Conservation (phyloP, 2,888 invertebrate genomes). For the Drosophila macrospina region DNA sequence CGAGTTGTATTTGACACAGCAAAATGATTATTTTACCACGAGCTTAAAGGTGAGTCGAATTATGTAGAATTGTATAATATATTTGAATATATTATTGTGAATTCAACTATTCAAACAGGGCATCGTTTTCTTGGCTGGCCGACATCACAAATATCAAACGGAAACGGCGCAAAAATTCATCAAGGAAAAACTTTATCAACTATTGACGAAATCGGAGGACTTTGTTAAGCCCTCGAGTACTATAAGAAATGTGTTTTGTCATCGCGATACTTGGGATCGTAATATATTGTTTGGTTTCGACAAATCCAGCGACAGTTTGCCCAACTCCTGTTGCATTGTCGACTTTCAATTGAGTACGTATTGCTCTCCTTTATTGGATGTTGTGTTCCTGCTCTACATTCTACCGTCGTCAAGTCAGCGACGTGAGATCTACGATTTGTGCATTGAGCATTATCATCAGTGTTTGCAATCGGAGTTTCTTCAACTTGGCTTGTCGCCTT, state of each 20-base stretch:
- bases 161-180: slow-evolving; percentile 65
- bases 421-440: slow-evolving; percentile 75
- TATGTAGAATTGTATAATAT: too few species aligned
- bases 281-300: slow-evolving; percentile 83
- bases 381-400: slow-evolving; percentile 86
- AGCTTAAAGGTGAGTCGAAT: slow-evolving; percentile 69
- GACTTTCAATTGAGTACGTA: slow-evolving; percentile 88
- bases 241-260: slow-evolving; percentile 85
- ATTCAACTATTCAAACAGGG: slow-evolving; percentile 60
- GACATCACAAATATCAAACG: slow-evolving; percentile 75
- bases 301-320: slow-evolving; percentile 69
- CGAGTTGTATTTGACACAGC: slow-evolving; percentile 63
- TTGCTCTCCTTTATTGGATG: slow-evolving; percentile 87
- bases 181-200: slow-evolving; percentile 59
- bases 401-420: slow-evolving; percentile 84
- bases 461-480: slow-evolving; percentile 65
- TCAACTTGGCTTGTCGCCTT: slow-evolving; percentile 15
- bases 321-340: slow-evolving; percentile 86
- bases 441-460: slow-evolving; percentile 85
- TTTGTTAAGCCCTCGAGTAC: slow-evolving; percentile 75
- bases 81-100: too few species aligned
- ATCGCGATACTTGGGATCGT: slow-evolving; percentile 84
- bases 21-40: slow-evolving; percentile 76
- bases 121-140: slow-evolving; percentile 71
- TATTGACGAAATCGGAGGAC: slow-evolving; percentile 61